A percentile compares a stretch with the other conserved stretches of the same genome.
These are phyloP conservation scores for Manis javanica DNA, from an alignment of 2,797 vertebrate species.

Conservation along the genomic window DNA sequence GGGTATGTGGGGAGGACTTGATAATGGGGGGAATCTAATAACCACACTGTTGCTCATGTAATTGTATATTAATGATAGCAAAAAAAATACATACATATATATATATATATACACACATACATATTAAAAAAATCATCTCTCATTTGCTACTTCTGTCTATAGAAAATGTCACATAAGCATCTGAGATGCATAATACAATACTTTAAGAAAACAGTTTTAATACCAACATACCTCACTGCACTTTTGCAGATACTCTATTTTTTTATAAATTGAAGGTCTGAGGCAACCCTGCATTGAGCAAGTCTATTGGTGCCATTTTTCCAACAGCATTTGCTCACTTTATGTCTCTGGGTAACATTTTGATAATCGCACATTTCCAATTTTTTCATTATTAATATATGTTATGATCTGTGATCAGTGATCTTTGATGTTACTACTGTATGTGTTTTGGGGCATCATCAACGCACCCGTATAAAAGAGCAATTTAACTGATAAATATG, in stretches of 20 bases:
- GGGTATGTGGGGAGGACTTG: too few relatives aligned
- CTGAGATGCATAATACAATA: background rate
- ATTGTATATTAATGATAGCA: too few relatives aligned
- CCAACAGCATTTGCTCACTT: background rate
- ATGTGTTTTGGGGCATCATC: background rate
- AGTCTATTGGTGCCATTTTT: background rate
- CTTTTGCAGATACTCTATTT: background rate
- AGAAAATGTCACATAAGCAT: conserved; percentile 22
- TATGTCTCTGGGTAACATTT: background rate
- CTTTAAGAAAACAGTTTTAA: conserved; percentile 15
- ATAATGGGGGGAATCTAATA: too few relatives aligned
- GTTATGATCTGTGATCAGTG: background rate
- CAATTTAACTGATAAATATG: background rate
- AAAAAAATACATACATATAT: too few relatives aligned
- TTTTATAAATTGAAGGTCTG: background rate
- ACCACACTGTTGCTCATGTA: too few relatives aligned
- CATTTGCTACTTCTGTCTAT: background rate
- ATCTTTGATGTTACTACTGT: background rate
- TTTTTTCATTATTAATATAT: background rate
- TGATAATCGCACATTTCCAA: background rate
- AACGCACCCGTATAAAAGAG: background rate
- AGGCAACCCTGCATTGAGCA: background rate
- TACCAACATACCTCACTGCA: background rate
- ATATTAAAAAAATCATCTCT: too few relatives aligned
- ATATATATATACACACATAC: too few relatives aligned